Conservation (phyloP, 2,888 invertebrate genomes). For the Eupeodes latifasciatus region DNA sequence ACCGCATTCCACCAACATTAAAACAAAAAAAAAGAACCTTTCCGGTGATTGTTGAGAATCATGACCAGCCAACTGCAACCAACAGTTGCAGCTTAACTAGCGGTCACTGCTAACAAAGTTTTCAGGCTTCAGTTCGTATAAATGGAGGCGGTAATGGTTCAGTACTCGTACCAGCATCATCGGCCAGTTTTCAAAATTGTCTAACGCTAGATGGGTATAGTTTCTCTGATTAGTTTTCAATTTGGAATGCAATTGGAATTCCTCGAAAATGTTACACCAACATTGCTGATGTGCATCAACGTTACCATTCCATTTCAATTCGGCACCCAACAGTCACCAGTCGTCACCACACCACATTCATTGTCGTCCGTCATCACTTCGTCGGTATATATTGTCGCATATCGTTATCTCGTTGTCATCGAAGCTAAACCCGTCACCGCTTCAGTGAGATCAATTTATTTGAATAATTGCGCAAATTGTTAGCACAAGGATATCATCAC, state of each 20-base stretch:
- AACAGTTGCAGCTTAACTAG: constrained; percentile 66
- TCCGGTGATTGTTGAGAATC: constrained; percentile 71
- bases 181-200: constrained; percentile 52
- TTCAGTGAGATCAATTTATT: constrained; percentile 75
- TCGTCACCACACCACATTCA: constrained; percentile 34
- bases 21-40: constrained; percentile 17
- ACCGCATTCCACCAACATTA: not conserved
- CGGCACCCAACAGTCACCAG: not conserved
- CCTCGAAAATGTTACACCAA: constrained; percentile 62
- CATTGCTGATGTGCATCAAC: constrained; percentile 9
- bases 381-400: not conserved
- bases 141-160: not conserved
- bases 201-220: not conserved
- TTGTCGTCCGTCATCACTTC: not conserved
- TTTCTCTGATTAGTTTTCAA: constrained; percentile 71
- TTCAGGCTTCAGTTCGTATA: constrained; percentile 50
- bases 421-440: constrained; percentile 59
- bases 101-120: constrained; percentile 67
- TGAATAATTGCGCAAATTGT: constrained; percentile 77
- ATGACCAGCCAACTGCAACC: constrained; percentile 55
- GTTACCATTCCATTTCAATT: constrained; percentile 29
- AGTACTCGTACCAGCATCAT: too few species aligned
- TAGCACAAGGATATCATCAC: constrained; percentile 76
- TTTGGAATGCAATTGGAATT: constrained; percentile 64
- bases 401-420: not conserved